phyloP scores from a whole-genome alignment of 2,888 invertebrate species.

The Phaedon cochleariae region DNA sequence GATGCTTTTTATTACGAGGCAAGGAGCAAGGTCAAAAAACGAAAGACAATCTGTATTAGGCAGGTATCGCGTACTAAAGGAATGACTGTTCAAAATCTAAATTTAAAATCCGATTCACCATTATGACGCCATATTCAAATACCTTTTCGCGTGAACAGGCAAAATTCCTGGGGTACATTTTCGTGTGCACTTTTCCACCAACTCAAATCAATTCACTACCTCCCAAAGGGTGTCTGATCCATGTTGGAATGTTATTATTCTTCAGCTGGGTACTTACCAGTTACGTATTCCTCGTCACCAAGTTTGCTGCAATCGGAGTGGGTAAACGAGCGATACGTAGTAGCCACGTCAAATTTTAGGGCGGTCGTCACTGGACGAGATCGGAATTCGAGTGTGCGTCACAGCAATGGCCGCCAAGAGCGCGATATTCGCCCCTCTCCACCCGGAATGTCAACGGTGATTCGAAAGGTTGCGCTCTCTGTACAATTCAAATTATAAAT shows the following conservation, averaged over 20 bases:
- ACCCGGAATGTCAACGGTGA: neutral
- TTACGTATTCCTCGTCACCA: conserved; percentile 96
- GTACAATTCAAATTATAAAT: no score
- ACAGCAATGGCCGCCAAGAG: conserved; percentile 74
- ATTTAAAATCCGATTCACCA: conserved; percentile 58
- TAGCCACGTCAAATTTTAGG: conserved; percentile 90
- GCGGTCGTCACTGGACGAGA: conserved; percentile 84
- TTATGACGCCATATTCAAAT: conserved; percentile 64
- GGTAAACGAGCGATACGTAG: conserved; percentile 93
- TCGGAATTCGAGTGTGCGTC: conserved; percentile 80
- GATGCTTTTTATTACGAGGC: neutral
- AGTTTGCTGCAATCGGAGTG: conserved; percentile 93
- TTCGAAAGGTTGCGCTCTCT: no score
- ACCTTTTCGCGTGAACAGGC: conserved; percentile 59
- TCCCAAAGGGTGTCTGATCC: conserved; percentile 60
- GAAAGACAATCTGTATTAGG: conserved; percentile 12
- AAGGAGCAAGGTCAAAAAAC: conserved; percentile 3
- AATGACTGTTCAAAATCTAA: conserved; percentile 47
- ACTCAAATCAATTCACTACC: conserved; percentile 47
- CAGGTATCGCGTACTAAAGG: no score
- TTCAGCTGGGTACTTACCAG: conserved; percentile 81
- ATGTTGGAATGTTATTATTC: conserved; percentile 68
- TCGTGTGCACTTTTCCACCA: conserved; percentile 61
- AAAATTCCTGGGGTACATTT: conserved; percentile 56
- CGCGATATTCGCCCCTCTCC: conserved; percentile 52